These are phyloP conservation scores for Phacellophora camtschatica DNA, from an alignment of 30 jellyfish, hydroid and myxozoan species.

Conservation along the genomic window DNA sequence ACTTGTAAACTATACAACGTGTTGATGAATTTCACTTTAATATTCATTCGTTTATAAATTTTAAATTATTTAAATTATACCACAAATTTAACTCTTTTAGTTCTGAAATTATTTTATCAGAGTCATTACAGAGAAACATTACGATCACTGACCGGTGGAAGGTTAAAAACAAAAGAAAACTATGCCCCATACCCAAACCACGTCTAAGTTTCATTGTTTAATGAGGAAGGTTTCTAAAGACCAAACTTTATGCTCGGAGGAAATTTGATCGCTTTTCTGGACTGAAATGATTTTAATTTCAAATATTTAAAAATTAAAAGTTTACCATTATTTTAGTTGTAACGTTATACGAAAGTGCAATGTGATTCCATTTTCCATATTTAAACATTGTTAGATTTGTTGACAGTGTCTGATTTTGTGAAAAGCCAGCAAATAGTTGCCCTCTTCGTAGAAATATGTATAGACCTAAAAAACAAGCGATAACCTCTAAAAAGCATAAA, in stretches of 20 bases:
- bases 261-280: not conserved
- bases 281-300: not conserved
- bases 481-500: not conserved
- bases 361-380: constrained; percentile 50
- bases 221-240: not conserved
- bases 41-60: too few species aligned
- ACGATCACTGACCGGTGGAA: too few species aligned
- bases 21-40: too few species aligned
- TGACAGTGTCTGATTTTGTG: constrained; percentile 11
- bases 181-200: too few species aligned
- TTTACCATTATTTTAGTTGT: constrained; percentile 2
- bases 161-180: too few species aligned
- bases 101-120: too few species aligned
- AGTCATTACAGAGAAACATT: too few species aligned
- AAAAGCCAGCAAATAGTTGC: constrained; percentile 13
- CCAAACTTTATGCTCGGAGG: not conserved
- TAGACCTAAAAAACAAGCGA: constrained; percentile 15
- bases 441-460: constrained; percentile 22
- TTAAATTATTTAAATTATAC: too few species aligned
- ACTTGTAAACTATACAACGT: not conserved
- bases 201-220: not conserved
- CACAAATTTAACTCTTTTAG: too few species aligned
- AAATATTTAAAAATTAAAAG: not conserved
- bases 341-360: constrained; percentile 8
- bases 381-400: constrained; percentile 6